phyloP scores from a whole-genome alignment of 1,140 invertebrate genomes.

The Drosophila elegans region DNA sequence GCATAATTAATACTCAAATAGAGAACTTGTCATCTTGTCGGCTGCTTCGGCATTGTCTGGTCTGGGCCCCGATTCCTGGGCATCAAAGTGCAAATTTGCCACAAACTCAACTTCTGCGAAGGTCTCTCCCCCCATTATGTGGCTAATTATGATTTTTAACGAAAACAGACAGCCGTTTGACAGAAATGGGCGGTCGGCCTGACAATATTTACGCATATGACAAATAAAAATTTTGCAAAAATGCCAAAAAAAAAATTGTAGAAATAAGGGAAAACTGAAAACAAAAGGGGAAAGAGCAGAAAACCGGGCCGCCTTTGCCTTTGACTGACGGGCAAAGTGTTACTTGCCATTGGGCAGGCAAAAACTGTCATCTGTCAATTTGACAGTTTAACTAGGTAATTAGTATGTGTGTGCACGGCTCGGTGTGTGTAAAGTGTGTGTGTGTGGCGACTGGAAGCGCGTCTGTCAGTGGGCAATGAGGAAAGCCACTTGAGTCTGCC shows the following conservation, averaged over 20 bases:
- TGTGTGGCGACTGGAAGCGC: constrained; percentile 59
- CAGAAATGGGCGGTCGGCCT: constrained; percentile 55
- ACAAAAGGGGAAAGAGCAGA: constrained; percentile 15
- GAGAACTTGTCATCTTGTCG: constrained; percentile 63
- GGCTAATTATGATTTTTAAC: constrained; percentile 74
- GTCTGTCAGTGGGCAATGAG: constrained; percentile 76
- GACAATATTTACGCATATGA: constrained; percentile 62
- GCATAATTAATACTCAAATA: constrained; percentile 83
- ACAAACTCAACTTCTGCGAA: constrained; percentile 62
- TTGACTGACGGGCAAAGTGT: constrained; percentile 72
- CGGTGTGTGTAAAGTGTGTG: constrained; percentile 15
- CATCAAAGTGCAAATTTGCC: constrained; percentile 61
- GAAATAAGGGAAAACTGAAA: constrained; percentile 1
- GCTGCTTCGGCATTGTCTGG: constrained; percentile 40
- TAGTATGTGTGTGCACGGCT: constrained; percentile 59
- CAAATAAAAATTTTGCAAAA: constrained; percentile 75
- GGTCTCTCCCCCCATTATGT: constrained; percentile 27
- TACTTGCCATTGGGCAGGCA: constrained; percentile 72
- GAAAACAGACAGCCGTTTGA: constrained; percentile 67
- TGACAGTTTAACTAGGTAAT: constrained; percentile 84
- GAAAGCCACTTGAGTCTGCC: constrained; percentile 69
- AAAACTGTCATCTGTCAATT: constrained; percentile 84
- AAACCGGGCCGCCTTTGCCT: constrained; percentile 42
- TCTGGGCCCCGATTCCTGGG: constrained; percentile 5
- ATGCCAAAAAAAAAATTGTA: constrained; percentile 17